These are phyloP conservation scores for Pedicia rivosa DNA, from an alignment of 2,888 invertebrate genomes.

Conservation along the genomic window DNA sequence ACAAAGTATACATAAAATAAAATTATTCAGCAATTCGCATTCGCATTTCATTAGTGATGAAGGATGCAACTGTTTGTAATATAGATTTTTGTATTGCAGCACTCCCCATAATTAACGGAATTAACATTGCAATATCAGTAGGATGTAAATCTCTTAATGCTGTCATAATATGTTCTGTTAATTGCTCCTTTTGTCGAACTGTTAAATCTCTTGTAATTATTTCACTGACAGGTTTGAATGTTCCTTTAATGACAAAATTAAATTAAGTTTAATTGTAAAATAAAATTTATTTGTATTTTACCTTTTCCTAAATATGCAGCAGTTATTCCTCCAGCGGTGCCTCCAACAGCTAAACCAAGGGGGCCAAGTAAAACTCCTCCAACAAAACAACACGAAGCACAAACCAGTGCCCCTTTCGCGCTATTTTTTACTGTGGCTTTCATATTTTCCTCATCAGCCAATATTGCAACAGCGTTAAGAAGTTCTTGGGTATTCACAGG, in stretches of 20 bases:
- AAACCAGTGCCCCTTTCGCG: slow-evolving; percentile 23
- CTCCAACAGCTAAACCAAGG: slow-evolving; percentile 24
- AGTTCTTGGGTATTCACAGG: slow-evolving; percentile 24
- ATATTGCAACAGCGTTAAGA: slow-evolving; percentile 23
- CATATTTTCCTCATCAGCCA: slow-evolving; percentile 25
- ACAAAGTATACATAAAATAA: no score
- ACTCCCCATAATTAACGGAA: slow-evolving; percentile 23
- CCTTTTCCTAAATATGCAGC: slow-evolving; percentile 24
- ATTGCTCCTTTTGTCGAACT: slow-evolving; percentile 19
- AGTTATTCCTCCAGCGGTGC: slow-evolving; percentile 23
- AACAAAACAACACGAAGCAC: slow-evolving; percentile 23
- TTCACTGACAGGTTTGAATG: slow-evolving; percentile 25
- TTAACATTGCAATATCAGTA: slow-evolving; percentile 21
- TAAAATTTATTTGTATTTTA: slow-evolving; percentile 10
- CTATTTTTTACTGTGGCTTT: slow-evolving; percentile 23
- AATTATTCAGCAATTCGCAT: slow-evolving; percentile 24
- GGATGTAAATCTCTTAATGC: slow-evolving; percentile 23
- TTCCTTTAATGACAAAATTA: slow-evolving; percentile 17
- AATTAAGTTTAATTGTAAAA: neutral
- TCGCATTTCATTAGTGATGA: slow-evolving; percentile 23
- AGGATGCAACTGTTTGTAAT: slow-evolving; percentile 20
- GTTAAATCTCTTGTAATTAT: slow-evolving; percentile 26
- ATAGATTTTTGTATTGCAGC: slow-evolving; percentile 21
- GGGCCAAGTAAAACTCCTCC: slow-evolving; percentile 27
- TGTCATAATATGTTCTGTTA: slow-evolving; percentile 20